Evolutionary conservation across 2,113 vertebrate genomes (phyloP).

Genomic region (Oreochromis tanganicae): DNA sequence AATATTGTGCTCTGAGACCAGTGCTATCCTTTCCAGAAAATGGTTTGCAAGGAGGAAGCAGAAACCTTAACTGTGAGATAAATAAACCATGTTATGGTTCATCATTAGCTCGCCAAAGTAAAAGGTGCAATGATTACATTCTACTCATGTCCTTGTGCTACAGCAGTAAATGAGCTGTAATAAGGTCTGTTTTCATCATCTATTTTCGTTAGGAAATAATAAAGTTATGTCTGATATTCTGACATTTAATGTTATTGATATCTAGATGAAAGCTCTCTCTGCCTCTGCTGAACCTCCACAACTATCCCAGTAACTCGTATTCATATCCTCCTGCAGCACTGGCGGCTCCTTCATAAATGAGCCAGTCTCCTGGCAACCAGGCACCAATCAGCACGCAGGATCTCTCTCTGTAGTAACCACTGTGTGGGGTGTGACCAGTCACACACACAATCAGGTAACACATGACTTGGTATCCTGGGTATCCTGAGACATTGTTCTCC

Average conservation of each 20-base stretch:
- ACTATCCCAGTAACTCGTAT: conserved; percentile 21
- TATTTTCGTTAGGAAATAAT: not conserved
- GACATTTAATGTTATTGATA: not conserved
- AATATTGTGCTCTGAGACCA: not conserved
- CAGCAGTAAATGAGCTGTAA: not conserved
- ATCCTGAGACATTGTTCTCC: not conserved
- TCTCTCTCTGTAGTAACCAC: conserved; percentile 96
- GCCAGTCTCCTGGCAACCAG: conserved; percentile 83
- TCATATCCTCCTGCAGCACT: conserved; percentile 49
- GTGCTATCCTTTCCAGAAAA: conserved; percentile 28
- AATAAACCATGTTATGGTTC: not conserved
- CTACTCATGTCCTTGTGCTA: not conserved
- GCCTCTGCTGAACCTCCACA: not conserved
- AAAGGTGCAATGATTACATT: not conserved
- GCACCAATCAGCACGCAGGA: conserved; percentile 87
- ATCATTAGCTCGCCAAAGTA: not conserved
- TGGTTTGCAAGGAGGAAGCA: conserved; percentile 37
- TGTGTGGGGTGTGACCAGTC: conserved; percentile 95
- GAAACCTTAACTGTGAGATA: conserved; percentile 8
- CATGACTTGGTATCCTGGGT: not conserved
- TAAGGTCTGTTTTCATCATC: not conserved
- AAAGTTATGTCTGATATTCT: not conserved
- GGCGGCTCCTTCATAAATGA: conserved; percentile 73
- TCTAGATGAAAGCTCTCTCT: not conserved
- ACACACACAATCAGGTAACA: conserved; percentile 91